Base-by-base conservation (phyloP, 37 sponge, comb jelly and placozoan genomes). In the Ianthella basta region DNA sequence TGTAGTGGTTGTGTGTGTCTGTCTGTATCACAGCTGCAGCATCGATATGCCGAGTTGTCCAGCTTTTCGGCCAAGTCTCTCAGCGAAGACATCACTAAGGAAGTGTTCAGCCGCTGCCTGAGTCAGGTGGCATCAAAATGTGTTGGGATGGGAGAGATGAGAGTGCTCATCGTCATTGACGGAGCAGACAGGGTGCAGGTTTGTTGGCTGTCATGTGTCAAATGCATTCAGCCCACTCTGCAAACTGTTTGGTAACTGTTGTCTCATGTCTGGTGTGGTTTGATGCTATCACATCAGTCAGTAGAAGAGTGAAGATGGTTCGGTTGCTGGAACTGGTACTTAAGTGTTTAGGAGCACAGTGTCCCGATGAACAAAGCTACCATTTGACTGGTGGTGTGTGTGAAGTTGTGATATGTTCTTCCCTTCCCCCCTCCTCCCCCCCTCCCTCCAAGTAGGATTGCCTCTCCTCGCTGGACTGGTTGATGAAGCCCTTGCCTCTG, bases 91-190 rank as follows among this genome's bases (percentile, higher is more conserved):
- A 35, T 34, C 72, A 25, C 30, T 33, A 29, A 70, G 72, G 36
- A 70, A 35, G n/a, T 34, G 34, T 70, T 70, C 30, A 20, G 3
- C 6, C n/a, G 29, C 6, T 35, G 72, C 30, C 72, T 70, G 32
- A 33, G 36, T 35, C 33, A 36, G 20, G 72, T 33, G 20, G 72
- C 72, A 30, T 27, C 72, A 27, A 29, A 70, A 35, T 70, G 72
- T 33, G 20, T 70, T 19, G 37, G 72, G 20, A 36, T 4, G 33
- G 72, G 20, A 20, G 36, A 70, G 4, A 70, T 35, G 72, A 20
- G 37, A 5, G 29, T 70, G n/a, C 72, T 70, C 36, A 70, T 70
- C 15, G 72, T 70, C 12, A 70, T 70, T 70, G 72, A 70, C 37
- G 29, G 29, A 30, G 72, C 72, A 19, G 72, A 70, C 30, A 70